These are phyloP conservation scores for Venusia cambrica DNA, from an alignment of 2,888 invertebrate genomes.

Conservation along the genomic window DNA sequence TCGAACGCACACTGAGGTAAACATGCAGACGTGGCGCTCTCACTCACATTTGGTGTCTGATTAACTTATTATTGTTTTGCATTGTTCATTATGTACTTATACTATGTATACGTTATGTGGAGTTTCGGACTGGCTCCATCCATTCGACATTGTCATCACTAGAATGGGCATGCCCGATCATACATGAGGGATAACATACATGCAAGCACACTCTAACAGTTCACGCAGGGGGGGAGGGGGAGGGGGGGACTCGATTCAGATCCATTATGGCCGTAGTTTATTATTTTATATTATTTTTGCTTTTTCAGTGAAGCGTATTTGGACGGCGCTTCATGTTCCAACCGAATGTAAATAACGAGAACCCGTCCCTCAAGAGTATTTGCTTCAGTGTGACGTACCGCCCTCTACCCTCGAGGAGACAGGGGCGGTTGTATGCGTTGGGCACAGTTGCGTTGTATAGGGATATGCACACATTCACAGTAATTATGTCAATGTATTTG, in stretches of 20 bases:
- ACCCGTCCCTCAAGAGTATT: slow-evolving; percentile 55
- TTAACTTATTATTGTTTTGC: slow-evolving; percentile 66
- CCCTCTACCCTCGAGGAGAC: slow-evolving; percentile 55
- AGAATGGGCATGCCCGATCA: slow-evolving; percentile 50
- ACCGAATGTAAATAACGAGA: slow-evolving; percentile 67
- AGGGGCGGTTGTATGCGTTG: slow-evolving; percentile 67
- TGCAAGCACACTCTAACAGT: slow-evolving; percentile 49
- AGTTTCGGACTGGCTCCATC: slow-evolving; percentile 49
- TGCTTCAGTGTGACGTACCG: slow-evolving; percentile 80
- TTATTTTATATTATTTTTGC: slow-evolving; percentile 52
- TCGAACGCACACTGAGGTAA: slow-evolving; percentile 82
- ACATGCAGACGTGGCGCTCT: slow-evolving; percentile 56
- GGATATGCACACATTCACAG: slow-evolving; percentile 67
- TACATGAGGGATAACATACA: slow-evolving; percentile 43
- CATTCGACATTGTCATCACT: slow-evolving; percentile 53
- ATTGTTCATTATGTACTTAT: slow-evolving; percentile 68
- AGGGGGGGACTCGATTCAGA: slow-evolving; percentile 38
- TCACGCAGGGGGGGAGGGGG: slow-evolving; percentile 33
- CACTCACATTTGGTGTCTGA: slow-evolving; percentile 65
- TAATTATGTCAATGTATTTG: slow-evolving; percentile 46
- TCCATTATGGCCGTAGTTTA: slow-evolving; percentile 55
- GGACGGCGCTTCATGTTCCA: slow-evolving; percentile 64
- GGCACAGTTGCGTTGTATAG: slow-evolving; percentile 80
- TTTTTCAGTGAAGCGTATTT: slow-evolving; percentile 66
- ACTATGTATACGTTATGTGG: slow-evolving; percentile 60